phyloP scores from a whole-genome alignment of 1,140 invertebrate genomes.

The Medauroidea extradentata region DNA sequence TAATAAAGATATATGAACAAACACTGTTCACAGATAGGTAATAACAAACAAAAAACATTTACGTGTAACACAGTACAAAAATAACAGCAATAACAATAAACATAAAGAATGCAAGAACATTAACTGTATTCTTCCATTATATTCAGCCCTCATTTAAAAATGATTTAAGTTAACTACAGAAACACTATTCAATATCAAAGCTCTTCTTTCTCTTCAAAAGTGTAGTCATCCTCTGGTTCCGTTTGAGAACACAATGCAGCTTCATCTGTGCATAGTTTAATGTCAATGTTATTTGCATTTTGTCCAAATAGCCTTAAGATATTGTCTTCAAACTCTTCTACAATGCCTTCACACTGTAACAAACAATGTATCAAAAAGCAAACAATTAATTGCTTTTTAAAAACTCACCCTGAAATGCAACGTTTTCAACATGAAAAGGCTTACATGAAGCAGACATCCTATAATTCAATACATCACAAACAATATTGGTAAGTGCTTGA shows the following conservation, averaged over 20 bases:
- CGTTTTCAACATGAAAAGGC: too few species aligned
- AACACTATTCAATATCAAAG: neutral
- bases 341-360: constrained; percentile 53
- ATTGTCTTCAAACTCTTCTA: constrained; percentile 54
- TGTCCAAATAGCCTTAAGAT: constrained; percentile 47
- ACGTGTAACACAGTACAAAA: too few species aligned
- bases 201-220: constrained; percentile 14
- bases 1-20: too few species aligned
- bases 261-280: constrained; percentile 41
- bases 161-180: neutral
- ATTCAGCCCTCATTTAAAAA: neutral
- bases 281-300: constrained; percentile 38
- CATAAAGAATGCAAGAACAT: neutral
- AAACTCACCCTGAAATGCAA: too few species aligned
- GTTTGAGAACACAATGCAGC: constrained; percentile 42
- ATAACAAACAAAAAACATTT: too few species aligned
- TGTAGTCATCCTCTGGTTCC: constrained; percentile 28
- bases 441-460: too few species aligned
- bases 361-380: constrained; percentile 13
- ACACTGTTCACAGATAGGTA: too few species aligned
- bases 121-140: neutral
- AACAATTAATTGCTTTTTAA: too few species aligned
- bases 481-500: too few species aligned
- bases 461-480: too few species aligned
- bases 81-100: too few species aligned